These are phyloP conservation scores for Phodopus roborovskii DNA, from an alignment of 2,113 vertebrate genomes.

Conservation along the genomic window DNA sequence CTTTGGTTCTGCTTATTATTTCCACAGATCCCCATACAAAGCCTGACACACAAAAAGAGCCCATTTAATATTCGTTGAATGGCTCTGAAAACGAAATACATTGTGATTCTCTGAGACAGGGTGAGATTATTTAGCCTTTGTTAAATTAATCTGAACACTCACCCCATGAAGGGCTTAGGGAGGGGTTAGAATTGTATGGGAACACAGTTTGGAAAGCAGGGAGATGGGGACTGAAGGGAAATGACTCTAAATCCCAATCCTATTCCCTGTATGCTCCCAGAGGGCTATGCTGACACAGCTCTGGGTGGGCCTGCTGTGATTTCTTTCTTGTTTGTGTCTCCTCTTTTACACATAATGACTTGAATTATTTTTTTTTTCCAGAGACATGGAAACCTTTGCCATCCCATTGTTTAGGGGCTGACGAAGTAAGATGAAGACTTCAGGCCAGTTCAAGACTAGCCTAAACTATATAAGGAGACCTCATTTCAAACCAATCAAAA, in stretches of 20 bases:
- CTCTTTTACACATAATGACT: not conserved
- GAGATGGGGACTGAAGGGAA: not conserved
- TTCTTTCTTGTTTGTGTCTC: not conserved
- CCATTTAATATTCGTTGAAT: not conserved
- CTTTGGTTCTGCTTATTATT: not conserved
- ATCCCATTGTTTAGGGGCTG: not conserved
- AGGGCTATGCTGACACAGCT: not conserved
- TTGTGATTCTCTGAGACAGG: not conserved
- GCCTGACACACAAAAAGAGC: not conserved
- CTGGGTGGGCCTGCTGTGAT: not conserved
- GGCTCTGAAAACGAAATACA: not conserved
- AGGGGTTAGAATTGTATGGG: not conserved
- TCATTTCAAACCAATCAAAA: not conserved
- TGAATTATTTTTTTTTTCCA: constrained; percentile 20
- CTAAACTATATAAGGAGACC: not conserved
- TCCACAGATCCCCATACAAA: not conserved
- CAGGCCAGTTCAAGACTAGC: not conserved
- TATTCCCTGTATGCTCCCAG: not conserved
- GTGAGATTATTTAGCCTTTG: not conserved
- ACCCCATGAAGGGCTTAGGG: not conserved
- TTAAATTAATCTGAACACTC: not conserved
- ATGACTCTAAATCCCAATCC: not conserved
- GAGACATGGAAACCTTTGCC: too few species aligned
- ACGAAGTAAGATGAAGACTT: not conserved
- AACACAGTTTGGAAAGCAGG: not conserved